Conservation (phyloP, 1,140 invertebrate species). For the Drosophila willistoni region DNA sequence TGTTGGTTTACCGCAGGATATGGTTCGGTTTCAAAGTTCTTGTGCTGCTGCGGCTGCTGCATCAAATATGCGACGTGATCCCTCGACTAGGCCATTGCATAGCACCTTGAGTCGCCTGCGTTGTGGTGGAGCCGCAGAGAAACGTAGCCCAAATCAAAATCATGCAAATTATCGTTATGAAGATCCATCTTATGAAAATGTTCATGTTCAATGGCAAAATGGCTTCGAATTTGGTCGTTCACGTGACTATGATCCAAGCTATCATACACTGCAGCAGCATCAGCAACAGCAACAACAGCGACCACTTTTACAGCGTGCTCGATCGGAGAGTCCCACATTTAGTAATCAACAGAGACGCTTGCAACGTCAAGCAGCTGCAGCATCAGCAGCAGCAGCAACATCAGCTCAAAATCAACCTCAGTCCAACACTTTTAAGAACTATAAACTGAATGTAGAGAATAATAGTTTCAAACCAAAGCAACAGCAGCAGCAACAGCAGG, state of each 20-base stretch:
- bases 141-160: slow-evolving; percentile 41
- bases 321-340: slow-evolving; percentile 79
- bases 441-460: slow-evolving; percentile 77
- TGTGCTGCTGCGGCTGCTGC: slow-evolving; percentile 35
- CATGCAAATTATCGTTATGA: slow-evolving; percentile 62
- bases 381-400: slow-evolving; percentile 32
- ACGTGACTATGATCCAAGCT: slow-evolving; percentile 67
- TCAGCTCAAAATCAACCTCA: slow-evolving; percentile 21
- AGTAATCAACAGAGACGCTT: slow-evolving; percentile 73
- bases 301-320: slow-evolving; percentile 68
- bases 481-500: not conserved
- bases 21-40: slow-evolving; percentile 74
- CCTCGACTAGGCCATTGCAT: slow-evolving; percentile 58
- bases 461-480: slow-evolving; percentile 77
- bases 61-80: slow-evolving; percentile 48
- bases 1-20: slow-evolving; percentile 66
- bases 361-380: slow-evolving; percentile 55
- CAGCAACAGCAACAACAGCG: slow-evolving; percentile 39
- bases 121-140: slow-evolving; percentile 41
- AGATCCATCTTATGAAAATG: slow-evolving; percentile 81
- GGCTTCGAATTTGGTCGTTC: slow-evolving; percentile 80
- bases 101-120: slow-evolving; percentile 73
- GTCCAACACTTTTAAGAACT: slow-evolving; percentile 71
- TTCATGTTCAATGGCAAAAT: slow-evolving; percentile 82
- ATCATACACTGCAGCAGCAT: slow-evolving; percentile 14